Evolutionary conservation across 2,113 vertebrate species (phyloP).

Genomic region (Seriola rivoliana): DNA sequence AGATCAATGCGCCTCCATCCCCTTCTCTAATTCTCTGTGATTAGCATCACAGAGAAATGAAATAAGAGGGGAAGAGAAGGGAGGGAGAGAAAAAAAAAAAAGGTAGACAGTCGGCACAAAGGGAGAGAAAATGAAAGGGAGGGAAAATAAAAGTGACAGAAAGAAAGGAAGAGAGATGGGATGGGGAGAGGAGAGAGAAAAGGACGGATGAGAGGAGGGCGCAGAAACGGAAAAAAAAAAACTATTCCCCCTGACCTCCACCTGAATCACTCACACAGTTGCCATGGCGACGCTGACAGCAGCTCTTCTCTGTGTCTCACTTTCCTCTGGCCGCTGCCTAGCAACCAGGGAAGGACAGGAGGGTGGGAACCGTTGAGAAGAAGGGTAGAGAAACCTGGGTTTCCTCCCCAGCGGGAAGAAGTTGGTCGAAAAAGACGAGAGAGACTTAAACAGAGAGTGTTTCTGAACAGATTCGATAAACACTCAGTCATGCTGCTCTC

Average conservation of each 20-base stretch:
- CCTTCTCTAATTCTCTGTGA: slow-evolving; percentile 63
- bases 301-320: slow-evolving; percentile 75
- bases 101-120: slow-evolving; percentile 39
- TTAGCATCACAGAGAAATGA: slow-evolving; percentile 65
- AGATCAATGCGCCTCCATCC: slow-evolving; percentile 62
- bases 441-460: background rate
- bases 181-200: slow-evolving; percentile 14
- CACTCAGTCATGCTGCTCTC: background rate
- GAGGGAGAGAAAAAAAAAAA: background rate
- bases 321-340: slow-evolving; percentile 81
- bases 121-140: slow-evolving; percentile 63
- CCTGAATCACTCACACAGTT: slow-evolving; percentile 83
- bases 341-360: slow-evolving; percentile 77
- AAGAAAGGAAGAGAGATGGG: background rate
- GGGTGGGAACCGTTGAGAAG: slow-evolving; percentile 36
- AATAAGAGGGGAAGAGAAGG: slow-evolving; percentile 33
- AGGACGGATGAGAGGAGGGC: slow-evolving; percentile 45
- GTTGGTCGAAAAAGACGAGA: slow-evolving; percentile 25
- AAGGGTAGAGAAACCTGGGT: slow-evolving; percentile 46
- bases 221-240: slow-evolving; percentile 29
- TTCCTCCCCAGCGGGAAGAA: slow-evolving; percentile 43
- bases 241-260: slow-evolving; percentile 77
- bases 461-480: background rate
- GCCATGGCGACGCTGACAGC: slow-evolving; percentile 82
- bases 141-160: slow-evolving; percentile 35